phyloP scores from a whole-genome alignment of 2,888 invertebrate species.

The Dioctria linearis region DNA sequence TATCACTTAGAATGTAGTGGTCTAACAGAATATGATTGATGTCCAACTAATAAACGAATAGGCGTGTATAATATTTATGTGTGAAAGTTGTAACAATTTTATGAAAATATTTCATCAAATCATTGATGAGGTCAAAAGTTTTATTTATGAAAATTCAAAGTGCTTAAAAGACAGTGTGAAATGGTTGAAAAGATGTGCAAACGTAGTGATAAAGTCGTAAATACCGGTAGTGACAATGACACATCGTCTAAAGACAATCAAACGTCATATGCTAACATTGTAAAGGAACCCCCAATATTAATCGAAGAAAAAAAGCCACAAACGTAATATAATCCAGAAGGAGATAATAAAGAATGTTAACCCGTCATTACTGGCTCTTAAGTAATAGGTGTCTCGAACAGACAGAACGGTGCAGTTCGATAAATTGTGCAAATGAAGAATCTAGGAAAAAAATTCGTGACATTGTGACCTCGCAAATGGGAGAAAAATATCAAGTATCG shows the following conservation, averaged over 20 bases:
- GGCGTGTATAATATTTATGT: background rate
- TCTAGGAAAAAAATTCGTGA: no score
- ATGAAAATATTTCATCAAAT: background rate
- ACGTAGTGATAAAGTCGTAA: background rate
- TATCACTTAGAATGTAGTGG: background rate
- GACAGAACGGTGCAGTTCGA: no score
- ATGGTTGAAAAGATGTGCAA: background rate
- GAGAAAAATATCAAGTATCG: no score
- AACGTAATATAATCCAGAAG: no score
- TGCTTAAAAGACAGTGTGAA: background rate
- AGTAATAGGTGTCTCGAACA: no score
- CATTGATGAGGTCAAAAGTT: background rate
- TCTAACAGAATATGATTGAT: background rate
- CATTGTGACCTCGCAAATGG: no score
- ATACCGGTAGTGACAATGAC: background rate
- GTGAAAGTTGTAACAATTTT: background rate
- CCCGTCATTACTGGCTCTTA: no score
- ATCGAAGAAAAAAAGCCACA: no score
- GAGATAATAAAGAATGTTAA: no score
- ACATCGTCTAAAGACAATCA: background rate
- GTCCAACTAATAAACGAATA: no score
- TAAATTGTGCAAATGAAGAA: no score
- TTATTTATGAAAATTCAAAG: background rate
- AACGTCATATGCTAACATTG: background rate
- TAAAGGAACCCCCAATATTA: background rate